Base-by-base conservation (phyloP, 1,140 invertebrate species). In the Maniola jurtina region DNA sequence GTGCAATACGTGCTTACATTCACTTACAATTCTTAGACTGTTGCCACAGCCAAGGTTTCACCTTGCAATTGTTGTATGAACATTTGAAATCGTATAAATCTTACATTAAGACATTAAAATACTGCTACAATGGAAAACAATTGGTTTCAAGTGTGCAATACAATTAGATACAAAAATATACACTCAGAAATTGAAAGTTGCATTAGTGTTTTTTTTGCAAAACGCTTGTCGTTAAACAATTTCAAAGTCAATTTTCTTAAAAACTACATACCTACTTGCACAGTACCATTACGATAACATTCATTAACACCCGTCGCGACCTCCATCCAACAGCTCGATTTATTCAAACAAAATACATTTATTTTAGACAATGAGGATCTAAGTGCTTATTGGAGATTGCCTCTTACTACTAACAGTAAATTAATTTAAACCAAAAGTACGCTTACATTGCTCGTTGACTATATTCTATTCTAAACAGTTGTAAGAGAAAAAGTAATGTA, bases 341-440 rank as follows among this genome's bases (percentile, higher is more conserved):
- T 86, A 81, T 88, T 76, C 77, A 86, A 88, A 86, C 81, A 86
- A 83, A 87, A 84, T 84, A 76, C 82, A 82, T 85, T 86, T 84
- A 83, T 84, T 84, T 80, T 79, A 83, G 75, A 84, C 81, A 85
- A 84, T 85, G 77, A 83, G 75, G 70, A 77, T 77, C 80, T 81
- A 83, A 81, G 76, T 79, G 80, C 75, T 83, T 81, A 84, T 84
- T 84, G 77, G 75, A 76, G 70, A 72, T 71, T 76, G 65, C 69
- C 60, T 50, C 64, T 67, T 77, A 80, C 77, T 61, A 80, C 55
- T 65, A 14, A 66, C 61, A 59, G 48, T 45, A 68, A 34, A 54
- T 13, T 36, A 59, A 38, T 68, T 47, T 60, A 50, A 60, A 50
- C 14, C 60, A 25, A 64, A 59, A 38, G 0, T 34, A 16, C 2